phyloP scores from a whole-genome alignment of 2,888 invertebrate species.

The Synanthedon formicaeformis region DNA sequence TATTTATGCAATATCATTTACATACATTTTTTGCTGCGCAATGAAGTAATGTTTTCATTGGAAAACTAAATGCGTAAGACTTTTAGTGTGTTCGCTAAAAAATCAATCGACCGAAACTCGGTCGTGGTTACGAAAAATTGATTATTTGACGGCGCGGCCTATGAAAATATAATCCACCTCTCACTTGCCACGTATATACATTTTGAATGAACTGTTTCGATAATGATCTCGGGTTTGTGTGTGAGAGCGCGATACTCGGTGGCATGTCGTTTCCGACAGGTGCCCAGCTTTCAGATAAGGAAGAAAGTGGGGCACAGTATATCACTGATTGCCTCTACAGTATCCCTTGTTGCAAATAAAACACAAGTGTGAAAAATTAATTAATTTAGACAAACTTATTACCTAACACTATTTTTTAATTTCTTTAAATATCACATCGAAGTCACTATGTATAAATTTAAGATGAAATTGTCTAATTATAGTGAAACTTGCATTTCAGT shows the following conservation, averaged over 20 bases:
- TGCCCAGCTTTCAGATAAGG: slow-evolving; percentile 10
- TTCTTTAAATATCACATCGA: too few species aligned
- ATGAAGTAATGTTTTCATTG: not conserved
- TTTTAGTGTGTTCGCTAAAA: slow-evolving; percentile 7
- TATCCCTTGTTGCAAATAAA: not conserved
- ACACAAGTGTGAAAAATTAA: too few species aligned
- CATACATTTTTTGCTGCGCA: slow-evolving; percentile 3
- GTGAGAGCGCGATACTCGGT: slow-evolving; percentile 14
- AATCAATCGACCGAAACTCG: slow-evolving; percentile 11
- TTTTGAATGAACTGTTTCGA: slow-evolving; percentile 15
- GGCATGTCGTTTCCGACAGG: slow-evolving; percentile 20
- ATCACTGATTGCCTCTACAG: slow-evolving; percentile 2
- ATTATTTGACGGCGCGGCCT: slow-evolving; percentile 10
- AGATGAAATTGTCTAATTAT: too few species aligned
- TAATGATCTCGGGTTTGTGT: slow-evolving; percentile 16
- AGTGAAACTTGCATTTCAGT: too few species aligned
- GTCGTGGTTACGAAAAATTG: slow-evolving; percentile 14
- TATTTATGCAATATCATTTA: slow-evolving; percentile 6
- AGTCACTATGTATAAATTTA: too few species aligned
- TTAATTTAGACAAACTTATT: too few species aligned
- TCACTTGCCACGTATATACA: slow-evolving; percentile 11
- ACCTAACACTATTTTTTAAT: too few species aligned
- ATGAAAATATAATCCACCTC: slow-evolving; percentile 16
- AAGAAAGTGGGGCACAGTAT: slow-evolving; percentile 6
- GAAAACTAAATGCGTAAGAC: slow-evolving; percentile 4